phyloP scores from a whole-genome alignment of 2,113 vertebrate species.

The Dicrurus megarhynchus region DNA sequence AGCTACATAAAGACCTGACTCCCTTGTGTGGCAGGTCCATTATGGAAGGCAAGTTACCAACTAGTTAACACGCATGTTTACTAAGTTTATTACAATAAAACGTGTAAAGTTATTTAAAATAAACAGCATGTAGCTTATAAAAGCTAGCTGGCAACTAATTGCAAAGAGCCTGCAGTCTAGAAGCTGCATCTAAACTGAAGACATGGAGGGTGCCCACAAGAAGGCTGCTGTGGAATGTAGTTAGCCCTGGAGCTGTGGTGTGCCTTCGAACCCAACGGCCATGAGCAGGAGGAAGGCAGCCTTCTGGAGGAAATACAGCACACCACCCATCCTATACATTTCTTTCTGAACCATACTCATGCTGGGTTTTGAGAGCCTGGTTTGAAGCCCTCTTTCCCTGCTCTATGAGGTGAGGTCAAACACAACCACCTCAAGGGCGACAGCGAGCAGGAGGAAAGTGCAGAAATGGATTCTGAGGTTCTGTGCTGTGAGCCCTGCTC shows the following conservation, averaged over 20 bases:
- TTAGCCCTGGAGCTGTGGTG: not conserved
- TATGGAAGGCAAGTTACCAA: not conserved
- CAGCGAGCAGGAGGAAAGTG: not conserved
- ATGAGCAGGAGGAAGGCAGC: not conserved
- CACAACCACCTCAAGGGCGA: accelerated
- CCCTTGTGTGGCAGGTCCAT: not conserved
- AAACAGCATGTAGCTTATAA: not conserved
- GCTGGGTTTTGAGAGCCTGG: not conserved
- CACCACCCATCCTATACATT: not conserved
- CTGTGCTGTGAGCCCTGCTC: not conserved
- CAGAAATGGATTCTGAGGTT: not conserved
- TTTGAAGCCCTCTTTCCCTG: not conserved
- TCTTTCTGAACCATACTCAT: not conserved
- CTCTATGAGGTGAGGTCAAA: not conserved
- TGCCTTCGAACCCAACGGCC: not conserved
- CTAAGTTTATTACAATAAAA: not conserved
- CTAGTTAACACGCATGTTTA: not conserved
- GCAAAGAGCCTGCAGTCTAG: not conserved
- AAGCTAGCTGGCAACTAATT: not conserved
- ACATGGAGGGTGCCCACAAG: not conserved
- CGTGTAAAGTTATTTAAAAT: not conserved
- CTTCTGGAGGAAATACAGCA: not conserved
- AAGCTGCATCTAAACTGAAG: not conserved
- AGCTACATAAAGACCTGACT: not conserved
- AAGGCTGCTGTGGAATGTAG: not conserved